These are phyloP conservation scores for Rotaria macrura DNA, from an alignment of 2,888 invertebrate genomes.

Conservation along the genomic window DNA sequence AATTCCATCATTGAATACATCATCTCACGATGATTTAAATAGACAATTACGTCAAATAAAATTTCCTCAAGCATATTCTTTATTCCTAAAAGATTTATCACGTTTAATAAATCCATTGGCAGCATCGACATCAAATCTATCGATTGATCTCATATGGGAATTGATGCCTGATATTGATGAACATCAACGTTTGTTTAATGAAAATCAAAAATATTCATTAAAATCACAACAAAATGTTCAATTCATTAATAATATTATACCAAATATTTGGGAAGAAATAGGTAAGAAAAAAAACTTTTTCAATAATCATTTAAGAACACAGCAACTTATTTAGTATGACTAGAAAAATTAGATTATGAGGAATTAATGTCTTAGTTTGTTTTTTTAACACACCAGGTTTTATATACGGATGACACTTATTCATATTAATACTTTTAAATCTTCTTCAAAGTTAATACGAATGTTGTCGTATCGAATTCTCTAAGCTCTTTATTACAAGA, in stretches of 20 bases:
- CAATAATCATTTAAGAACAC: too few species aligned
- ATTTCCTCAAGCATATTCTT: conserved; percentile 30
- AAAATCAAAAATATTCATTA: background rate
- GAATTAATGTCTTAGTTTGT: too few species aligned
- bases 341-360: too few species aligned
- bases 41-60: conserved; percentile 18
- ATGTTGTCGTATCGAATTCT: too few species aligned
- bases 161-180: conserved; percentile 31
- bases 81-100: conserved; percentile 32
- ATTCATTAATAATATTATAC: background rate
- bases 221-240: background rate
- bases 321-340: too few species aligned
- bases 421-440: too few species aligned
- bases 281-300: background rate
- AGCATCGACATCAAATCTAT: background rate
- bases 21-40: conserved; percentile 13
- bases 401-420: too few species aligned
- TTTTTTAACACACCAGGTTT: too few species aligned
- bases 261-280: background rate
- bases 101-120: conserved; percentile 22
- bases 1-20: conserved; percentile 13
- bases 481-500: too few species aligned
- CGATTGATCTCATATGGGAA: conserved; percentile 22
- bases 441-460: too few species aligned
- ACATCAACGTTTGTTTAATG: background rate